Conservation (phyloP, 2,797 vertebrate species). For the Oryzias dopingdopingensis region DNA sequence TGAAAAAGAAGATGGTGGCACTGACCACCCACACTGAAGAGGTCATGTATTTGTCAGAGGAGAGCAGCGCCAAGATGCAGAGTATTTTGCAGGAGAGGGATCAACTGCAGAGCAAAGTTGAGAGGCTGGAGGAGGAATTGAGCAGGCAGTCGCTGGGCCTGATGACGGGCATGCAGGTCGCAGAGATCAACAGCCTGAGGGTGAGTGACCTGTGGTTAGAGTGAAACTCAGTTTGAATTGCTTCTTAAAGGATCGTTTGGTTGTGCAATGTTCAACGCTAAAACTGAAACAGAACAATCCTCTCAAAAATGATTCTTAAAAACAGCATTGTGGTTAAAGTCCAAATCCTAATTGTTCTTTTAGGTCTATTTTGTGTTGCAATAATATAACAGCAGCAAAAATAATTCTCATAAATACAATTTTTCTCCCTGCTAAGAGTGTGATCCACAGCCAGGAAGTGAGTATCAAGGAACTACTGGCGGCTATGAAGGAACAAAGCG, state of each 20-base stretch:
- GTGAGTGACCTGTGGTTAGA: constrained; percentile 74
- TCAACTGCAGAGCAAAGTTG: constrained; percentile 83
- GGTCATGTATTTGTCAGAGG: constrained; percentile 84
- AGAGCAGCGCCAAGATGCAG: constrained; percentile 87
- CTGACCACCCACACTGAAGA: constrained; percentile 88
- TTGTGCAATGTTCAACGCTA: not conserved
- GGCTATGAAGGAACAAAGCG: constrained; percentile 82
- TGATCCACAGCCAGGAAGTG: constrained; percentile 84
- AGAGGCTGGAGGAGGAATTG: constrained; percentile 84
- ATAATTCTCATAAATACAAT: not conserved
- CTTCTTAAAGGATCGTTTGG: not conserved
- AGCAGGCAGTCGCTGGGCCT: constrained; percentile 75
- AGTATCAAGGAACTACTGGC: constrained; percentile 85
- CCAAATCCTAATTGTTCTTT: too few relatives aligned
- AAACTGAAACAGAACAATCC: not conserved
- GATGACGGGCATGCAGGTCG: constrained; percentile 68
- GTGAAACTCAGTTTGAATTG: not conserved
- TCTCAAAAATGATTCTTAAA: too few relatives aligned
- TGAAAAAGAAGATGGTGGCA: constrained; percentile 85
- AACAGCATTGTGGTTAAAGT: too few relatives aligned
- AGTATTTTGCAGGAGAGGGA: constrained; percentile 84
- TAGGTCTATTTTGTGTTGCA: too few relatives aligned
- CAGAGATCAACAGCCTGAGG: constrained; percentile 84
- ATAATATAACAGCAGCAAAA: too few relatives aligned
- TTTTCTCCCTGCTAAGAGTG: constrained; percentile 69